phyloP scores from a whole-genome alignment of 2,113 vertebrate genomes.

The Chiloscyllium plagiosum region DNA sequence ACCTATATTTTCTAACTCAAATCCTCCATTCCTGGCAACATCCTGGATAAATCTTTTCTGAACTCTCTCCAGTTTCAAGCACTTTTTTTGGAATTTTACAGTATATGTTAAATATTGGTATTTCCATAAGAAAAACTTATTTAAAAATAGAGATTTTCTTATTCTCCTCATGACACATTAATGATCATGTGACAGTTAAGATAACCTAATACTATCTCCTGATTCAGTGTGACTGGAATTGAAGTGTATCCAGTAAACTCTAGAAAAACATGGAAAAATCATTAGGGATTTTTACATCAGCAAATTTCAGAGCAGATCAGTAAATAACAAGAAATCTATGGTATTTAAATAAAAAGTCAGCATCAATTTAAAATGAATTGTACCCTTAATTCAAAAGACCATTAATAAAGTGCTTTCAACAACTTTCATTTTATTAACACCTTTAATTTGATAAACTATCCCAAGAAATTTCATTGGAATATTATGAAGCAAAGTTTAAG shows the following conservation, averaged over 20 bases:
- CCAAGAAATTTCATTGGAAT: background rate
- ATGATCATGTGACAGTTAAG: background rate
- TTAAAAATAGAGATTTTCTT: background rate
- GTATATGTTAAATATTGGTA: background rate
- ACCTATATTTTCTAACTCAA: too few species aligned
- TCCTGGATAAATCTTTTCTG: too few species aligned
- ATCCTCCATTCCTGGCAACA: too few species aligned
- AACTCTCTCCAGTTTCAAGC: background rate
- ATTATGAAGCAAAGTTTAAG: background rate
- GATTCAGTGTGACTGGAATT: background rate
- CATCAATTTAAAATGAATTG: background rate
- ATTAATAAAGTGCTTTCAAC: background rate
- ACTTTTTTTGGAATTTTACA: background rate
- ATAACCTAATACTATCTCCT: background rate
- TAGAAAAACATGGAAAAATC: background rate
- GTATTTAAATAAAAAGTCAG: background rate
- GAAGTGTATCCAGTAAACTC: background rate
- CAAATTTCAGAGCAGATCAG: too few species aligned
- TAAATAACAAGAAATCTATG: background rate
- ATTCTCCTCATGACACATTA: background rate
- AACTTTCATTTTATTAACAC: background rate
- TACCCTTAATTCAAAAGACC: background rate
- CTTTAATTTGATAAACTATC: background rate
- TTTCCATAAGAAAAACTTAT: background rate
- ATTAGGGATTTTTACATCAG: background rate